Conservation (phyloP, 2,888 invertebrate genomes). For the Celastrina argiolus region DNA sequence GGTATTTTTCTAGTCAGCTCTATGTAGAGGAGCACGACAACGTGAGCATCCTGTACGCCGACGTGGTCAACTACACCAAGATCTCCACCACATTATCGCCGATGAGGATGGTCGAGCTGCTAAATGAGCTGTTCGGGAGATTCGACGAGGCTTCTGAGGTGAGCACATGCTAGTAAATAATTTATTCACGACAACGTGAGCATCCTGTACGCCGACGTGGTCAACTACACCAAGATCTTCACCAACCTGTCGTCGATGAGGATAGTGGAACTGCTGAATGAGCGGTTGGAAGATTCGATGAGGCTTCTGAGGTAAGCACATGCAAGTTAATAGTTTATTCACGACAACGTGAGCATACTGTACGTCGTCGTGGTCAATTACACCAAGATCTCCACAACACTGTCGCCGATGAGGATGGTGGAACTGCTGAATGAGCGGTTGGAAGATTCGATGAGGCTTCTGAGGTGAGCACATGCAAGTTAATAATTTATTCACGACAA, state of each 20-base stretch:
- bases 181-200: constrained; percentile 65
- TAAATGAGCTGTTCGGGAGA: constrained; percentile 95
- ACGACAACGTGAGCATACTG: constrained; percentile 70
- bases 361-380: constrained; percentile 97
- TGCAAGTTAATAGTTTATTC: no score
- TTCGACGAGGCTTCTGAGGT: constrained; percentile 95
- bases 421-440: constrained; percentile 94
- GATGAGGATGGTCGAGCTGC: constrained; percentile 88
- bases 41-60: constrained; percentile 94
- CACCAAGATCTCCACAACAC: constrained; percentile 89
- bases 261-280: constrained; percentile 92
- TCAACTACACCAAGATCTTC: constrained; percentile 93
- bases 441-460: constrained; percentile 95
- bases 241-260: constrained; percentile 88
- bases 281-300: constrained; percentile 95
- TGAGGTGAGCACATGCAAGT: constrained; percentile 72
- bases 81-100: constrained; percentile 90
- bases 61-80: constrained; percentile 95
- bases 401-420: constrained; percentile 89
- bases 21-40: constrained; percentile 93
- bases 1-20: constrained; percentile 82
- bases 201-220: constrained; percentile 94
- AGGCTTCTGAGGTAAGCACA: constrained; percentile 85
- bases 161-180: constrained; percentile 15
- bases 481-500: no score